Conservation (phyloP, 1,140 invertebrate genomes). For the Muscidifurax raptorellus region DNA sequence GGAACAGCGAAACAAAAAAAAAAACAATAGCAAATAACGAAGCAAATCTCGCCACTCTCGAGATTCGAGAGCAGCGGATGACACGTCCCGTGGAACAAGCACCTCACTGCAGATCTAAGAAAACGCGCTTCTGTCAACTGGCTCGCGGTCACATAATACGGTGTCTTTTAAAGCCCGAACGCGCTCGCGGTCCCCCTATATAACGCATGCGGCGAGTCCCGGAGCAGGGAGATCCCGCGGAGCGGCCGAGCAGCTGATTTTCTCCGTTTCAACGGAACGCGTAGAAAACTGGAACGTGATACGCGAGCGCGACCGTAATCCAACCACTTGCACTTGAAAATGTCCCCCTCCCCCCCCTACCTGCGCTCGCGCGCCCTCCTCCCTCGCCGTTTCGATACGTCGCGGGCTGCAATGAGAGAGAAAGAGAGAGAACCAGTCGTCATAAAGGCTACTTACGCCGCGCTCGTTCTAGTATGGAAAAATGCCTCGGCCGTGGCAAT, state of each 20-base stretch:
- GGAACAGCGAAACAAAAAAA: not conserved
- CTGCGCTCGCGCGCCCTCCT: not conserved
- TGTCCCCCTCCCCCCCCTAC: not conserved
- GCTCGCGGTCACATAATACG: not conserved
- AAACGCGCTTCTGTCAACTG: constrained; percentile 3
- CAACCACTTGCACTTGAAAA: constrained; percentile 10
- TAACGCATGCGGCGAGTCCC: not conserved
- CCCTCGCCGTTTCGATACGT: no score
- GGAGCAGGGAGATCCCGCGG: not conserved
- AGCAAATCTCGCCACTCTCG: not conserved
- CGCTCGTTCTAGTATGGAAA: no score
- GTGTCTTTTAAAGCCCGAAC: constrained; percentile 19
- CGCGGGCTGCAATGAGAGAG: not conserved
- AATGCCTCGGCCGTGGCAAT: not conserved
- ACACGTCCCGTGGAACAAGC: not conserved
- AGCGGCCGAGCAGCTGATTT: not conserved
- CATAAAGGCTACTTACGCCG: no score
- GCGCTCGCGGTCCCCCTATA: not conserved
- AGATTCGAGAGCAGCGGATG: not conserved
- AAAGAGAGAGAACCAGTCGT: not conserved
- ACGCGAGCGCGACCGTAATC: not conserved
- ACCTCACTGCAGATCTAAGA: not conserved
- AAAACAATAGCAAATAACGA: not conserved
- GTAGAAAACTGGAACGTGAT: constrained; percentile 30
- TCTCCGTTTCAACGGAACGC: constrained; percentile 12